Percentiles rank a stretch among this genome's conserved stretches.
These are phyloP conservation scores for Andrena minutula DNA, from an alignment of 2,888 invertebrate genomes.

Conservation along the genomic window DNA sequence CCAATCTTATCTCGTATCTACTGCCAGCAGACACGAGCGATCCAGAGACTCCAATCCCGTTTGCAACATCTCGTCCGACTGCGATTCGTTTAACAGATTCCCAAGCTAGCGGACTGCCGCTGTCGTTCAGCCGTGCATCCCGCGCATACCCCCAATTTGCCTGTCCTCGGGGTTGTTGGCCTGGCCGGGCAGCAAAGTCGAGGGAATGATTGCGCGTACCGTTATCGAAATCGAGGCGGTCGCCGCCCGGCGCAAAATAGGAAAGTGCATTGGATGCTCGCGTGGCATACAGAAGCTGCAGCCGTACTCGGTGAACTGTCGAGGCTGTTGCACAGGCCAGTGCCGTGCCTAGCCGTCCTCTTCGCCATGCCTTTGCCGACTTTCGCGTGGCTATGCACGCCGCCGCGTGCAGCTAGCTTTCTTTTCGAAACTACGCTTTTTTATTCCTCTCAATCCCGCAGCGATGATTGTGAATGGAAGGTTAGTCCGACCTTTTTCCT, in stretches of 20 bases:
- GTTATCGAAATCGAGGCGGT: conserved; percentile 54
- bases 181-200: conserved; percentile 19
- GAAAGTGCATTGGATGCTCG: conserved; percentile 63
- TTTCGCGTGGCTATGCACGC: conserved; percentile 63
- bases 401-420: conserved; percentile 21
- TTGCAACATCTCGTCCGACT: neutral
- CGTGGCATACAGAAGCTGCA: conserved; percentile 61
- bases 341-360: conserved; percentile 58
- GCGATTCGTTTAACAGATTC: neutral
- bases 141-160: conserved; percentile 12
- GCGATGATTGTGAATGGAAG: too few relatives aligned
- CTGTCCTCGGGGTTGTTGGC: conserved; percentile 11
- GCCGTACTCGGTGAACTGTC: conserved; percentile 49
- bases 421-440: neutral
- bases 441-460: neutral
- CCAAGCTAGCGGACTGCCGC: neutral
- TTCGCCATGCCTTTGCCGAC: conserved; percentile 58
- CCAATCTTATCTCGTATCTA: too few relatives aligned
- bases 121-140: neutral
- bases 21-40: too few relatives aligned
- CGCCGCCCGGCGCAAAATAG: conserved; percentile 43
- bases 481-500: neutral
- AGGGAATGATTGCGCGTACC: conserved; percentile 43
- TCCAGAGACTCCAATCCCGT: too few relatives aligned
- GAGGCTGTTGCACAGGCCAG: conserved; percentile 56